Evolutionary conservation across 2,113 vertebrate species (phyloP), one percentile per base, ranked within the genome.

Genomic region (Oxyura jamaicensis): DNA sequence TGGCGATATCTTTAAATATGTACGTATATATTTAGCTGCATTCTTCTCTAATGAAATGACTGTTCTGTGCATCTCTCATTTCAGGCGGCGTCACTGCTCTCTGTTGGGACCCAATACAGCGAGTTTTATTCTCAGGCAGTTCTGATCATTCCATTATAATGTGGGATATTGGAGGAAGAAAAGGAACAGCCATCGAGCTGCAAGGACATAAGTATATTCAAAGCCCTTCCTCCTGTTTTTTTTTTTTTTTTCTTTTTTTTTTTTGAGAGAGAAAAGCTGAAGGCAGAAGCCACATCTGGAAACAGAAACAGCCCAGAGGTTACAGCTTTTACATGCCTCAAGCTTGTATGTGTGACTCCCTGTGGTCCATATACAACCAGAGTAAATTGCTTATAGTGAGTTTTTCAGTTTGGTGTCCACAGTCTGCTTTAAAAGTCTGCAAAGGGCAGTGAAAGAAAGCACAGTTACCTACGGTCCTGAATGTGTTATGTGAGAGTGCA

Each of bases 81-180:
- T 72, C 92, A 99, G 99, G 99, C 97, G 99, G 98, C 71, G 99
- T 99, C 94, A 99, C 99, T 4, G 98, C 99, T 23, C 98, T 99
- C 92, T 99, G 99, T 59, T 99, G 99, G 99, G 99, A 99, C 89
- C 99, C 99, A 1, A 98, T 98, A 73, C 99, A 99, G 93, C 98
- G 99, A 86, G 97, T 99, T 67, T 96, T 99, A 72, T 99, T 99
- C 97, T 99, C 99, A 0, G 99, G 99, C 92, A 99, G 99, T 97
- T 99, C 99, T 2, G 99, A 99, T 94, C 99, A 99, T 98, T 99
- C 99, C 62, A 99, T 99, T 96, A 99, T 99, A 97, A 99, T 99
- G 99, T 99, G 99, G 99, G 99, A 99, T 98, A 99, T 99, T 36
- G 99, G 99, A 36, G 99, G 99, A 50, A 98, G 99, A 73, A 99